Conservation (phyloP, 2,797 vertebrate genomes). For the Dermochelys coriacea region DNA sequence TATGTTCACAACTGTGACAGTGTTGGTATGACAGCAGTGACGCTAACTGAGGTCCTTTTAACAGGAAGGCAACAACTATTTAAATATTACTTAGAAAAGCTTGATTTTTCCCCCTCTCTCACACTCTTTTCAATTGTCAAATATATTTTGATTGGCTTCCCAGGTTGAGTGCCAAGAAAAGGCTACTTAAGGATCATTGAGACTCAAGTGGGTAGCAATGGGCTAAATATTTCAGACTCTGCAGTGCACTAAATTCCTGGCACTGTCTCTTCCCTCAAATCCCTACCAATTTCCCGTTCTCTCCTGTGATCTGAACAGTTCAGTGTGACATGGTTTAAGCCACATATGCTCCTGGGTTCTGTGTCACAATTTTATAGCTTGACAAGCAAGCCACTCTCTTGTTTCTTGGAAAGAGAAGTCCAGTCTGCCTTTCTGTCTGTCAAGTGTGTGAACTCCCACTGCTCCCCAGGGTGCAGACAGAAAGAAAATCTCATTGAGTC, state of each 20-base stretch:
- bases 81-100: not conserved
- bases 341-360: not conserved
- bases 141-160: not conserved
- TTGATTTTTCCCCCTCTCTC: not conserved
- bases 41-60: not conserved
- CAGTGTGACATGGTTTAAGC: not conserved
- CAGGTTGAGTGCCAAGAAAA: not conserved
- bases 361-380: not conserved
- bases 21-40: not conserved
- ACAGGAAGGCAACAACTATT: not conserved
- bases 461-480: constrained; percentile 33
- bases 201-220: not conserved
- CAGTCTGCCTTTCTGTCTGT: constrained; percentile 48
- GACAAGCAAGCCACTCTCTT: constrained; percentile 15
- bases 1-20: constrained; percentile 21
- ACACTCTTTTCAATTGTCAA: not conserved
- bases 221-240: not conserved
- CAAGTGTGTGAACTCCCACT: constrained; percentile 57
- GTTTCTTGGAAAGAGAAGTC: constrained; percentile 70
- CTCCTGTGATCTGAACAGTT: not conserved
- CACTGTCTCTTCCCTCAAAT: not conserved
- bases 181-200: not conserved
- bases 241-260: fast-evolving
- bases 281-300: not conserved
- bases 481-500: constrained; percentile 69